Conservation (phyloP, 2,888 invertebrate species). For the Subacronicta megacephala region DNA sequence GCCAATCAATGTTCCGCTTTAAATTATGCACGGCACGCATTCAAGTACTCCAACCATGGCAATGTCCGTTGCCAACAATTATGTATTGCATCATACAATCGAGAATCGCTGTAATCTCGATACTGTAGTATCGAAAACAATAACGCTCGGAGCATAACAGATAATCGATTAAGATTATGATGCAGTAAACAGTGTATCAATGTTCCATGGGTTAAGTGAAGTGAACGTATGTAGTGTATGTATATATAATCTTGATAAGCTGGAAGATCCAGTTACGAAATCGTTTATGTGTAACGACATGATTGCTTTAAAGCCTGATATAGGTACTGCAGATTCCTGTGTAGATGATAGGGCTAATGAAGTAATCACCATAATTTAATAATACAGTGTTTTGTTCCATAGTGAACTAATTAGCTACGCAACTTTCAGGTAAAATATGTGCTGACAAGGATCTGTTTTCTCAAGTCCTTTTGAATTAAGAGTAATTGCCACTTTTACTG, state of each 20-base stretch:
- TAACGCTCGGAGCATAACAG: slow-evolving; percentile 42
- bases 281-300: slow-evolving; percentile 18
- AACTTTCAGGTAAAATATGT: no score
- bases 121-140: slow-evolving; percentile 48
- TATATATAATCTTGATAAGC: slow-evolving; percentile 25
- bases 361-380: neutral
- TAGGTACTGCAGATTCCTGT: slow-evolving; percentile 7
- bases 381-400: no score
- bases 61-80: slow-evolving; percentile 39
- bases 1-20: neutral
- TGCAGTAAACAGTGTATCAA: slow-evolving; percentile 47
- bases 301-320: slow-evolving; percentile 5
- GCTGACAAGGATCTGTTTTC: no score
- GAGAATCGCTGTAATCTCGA: slow-evolving; percentile 37
- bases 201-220: slow-evolving; percentile 45
- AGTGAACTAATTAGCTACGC: no score
- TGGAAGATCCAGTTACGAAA: slow-evolving; percentile 23
- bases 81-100: slow-evolving; percentile 43
- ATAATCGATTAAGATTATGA: slow-evolving; percentile 56
- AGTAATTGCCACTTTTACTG: no score
- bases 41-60: slow-evolving; percentile 19
- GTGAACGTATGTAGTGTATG: slow-evolving; percentile 21
- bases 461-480: no score
- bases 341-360: neutral
- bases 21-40: slow-evolving; percentile 9